Evolutionary conservation across 1,140 invertebrate species (phyloP).

Genomic region (Drosophila littoralis): DNA sequence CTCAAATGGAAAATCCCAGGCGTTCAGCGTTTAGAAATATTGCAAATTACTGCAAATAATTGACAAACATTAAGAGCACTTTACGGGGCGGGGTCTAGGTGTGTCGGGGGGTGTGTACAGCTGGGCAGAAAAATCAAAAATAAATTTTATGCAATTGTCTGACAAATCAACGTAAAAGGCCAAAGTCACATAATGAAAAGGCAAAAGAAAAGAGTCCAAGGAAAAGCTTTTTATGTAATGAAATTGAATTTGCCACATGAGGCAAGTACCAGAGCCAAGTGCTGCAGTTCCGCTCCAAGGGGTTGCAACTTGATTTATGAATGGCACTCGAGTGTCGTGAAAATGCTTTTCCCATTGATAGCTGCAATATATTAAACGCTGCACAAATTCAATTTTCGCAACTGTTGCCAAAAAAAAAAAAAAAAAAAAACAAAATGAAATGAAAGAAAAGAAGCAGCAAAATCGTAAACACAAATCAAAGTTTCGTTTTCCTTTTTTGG

Average conservation of each 20-base stretch:
- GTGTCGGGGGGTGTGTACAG: conserved; percentile 26
- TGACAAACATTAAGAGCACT: conserved; percentile 75
- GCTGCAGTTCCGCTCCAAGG: conserved; percentile 10
- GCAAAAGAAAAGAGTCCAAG: conserved; percentile 38
- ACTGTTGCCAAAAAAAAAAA: conserved; percentile 71
- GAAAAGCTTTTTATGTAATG: conserved; percentile 77
- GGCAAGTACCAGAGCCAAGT: conserved; percentile 12
- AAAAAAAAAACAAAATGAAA: conserved; percentile 9
- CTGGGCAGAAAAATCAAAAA: conserved; percentile 51
- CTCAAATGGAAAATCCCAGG: conserved; percentile 23
- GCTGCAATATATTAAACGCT: conserved; percentile 60
- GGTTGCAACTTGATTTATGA: conserved; percentile 76
- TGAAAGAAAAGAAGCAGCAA: background rate
- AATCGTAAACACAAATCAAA: background rate
- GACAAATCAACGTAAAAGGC: conserved; percentile 41
- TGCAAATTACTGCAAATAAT: conserved; percentile 83
- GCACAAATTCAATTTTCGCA: conserved; percentile 75
- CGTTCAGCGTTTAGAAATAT: conserved; percentile 77
- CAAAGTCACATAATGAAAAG: conserved; percentile 52
- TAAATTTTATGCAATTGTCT: conserved; percentile 46
- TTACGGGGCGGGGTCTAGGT: background rate
- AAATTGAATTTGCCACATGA: conserved; percentile 58
- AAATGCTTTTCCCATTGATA: conserved; percentile 73
- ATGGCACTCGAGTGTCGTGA: conserved; percentile 49
- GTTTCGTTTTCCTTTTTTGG: background rate